phyloP scores from a whole-genome alignment of 1,140 invertebrate genomes.

The Gryllus bimaculatus region DNA sequence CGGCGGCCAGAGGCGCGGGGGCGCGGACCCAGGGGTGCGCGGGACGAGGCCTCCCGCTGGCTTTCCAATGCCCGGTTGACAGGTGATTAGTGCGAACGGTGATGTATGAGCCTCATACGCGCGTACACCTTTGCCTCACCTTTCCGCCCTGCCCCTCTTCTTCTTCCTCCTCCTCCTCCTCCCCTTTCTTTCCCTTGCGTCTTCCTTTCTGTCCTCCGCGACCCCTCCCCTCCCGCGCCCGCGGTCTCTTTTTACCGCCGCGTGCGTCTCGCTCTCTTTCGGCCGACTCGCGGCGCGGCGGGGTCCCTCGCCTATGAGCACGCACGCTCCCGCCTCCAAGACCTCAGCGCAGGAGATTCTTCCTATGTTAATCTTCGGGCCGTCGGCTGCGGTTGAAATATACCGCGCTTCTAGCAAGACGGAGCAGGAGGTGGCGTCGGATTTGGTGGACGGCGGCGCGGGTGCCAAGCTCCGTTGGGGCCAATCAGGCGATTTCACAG shows the following conservation, averaged over 20 bases:
- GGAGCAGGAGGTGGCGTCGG: no score
- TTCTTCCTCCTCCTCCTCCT: neutral
- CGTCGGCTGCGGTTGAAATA: no score
- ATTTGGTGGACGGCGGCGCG: neutral
- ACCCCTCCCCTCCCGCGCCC: neutral
- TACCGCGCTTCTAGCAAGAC: no score
- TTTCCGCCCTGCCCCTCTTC: neutral
- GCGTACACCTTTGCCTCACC: neutral
- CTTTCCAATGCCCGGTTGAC: conserved; percentile 15
- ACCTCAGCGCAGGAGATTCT: no score
- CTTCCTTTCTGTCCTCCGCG: neutral
- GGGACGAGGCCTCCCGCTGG: conserved; percentile 8
- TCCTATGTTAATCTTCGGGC: no score
- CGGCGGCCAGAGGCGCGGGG: no score
- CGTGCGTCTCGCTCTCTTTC: neutral
- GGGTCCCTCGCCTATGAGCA: no score
- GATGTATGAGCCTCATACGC: conserved; percentile 14
- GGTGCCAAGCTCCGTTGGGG: neutral
- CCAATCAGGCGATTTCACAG: neutral
- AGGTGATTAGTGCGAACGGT: conserved; percentile 16
- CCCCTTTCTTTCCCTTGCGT: neutral
- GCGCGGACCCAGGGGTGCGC: neutral
- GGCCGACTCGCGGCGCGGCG: no score
- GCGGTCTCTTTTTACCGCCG: neutral
- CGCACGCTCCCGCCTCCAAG: no score